phyloP scores from a whole-genome alignment of 1,140 invertebrate genomes.

The Drosophila suzukii region DNA sequence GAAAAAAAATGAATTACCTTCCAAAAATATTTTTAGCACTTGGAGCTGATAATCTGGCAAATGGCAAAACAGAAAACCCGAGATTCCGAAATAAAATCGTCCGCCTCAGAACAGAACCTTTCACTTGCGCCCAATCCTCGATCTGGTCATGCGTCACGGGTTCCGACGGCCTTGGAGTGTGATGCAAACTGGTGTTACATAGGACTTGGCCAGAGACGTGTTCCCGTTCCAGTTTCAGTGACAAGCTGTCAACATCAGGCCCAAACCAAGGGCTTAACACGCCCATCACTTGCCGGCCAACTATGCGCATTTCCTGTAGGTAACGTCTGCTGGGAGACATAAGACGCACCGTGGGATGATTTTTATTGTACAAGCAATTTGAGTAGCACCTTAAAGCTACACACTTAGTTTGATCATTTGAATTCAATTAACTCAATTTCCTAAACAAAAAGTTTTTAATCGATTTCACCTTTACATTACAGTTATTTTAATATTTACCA shows the following conservation, averaged over 20 bases:
- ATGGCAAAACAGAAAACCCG: not conserved
- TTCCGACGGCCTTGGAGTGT: slow-evolving; percentile 26
- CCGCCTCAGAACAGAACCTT: not conserved
- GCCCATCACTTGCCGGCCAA: slow-evolving; percentile 20
- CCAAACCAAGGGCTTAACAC: slow-evolving; percentile 20
- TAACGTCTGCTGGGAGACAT: slow-evolving; percentile 1
- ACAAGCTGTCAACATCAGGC: slow-evolving; percentile 27
- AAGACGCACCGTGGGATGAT: slow-evolving; percentile 15
- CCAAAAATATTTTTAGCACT: slow-evolving; percentile 8
- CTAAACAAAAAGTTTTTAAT: too few relatives aligned
- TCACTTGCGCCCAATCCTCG: slow-evolving; percentile 29
- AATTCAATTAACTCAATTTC: too few relatives aligned
- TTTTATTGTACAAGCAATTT: not conserved
- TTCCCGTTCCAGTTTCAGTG: not conserved
- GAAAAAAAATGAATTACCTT: not conserved
- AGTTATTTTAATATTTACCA: too few relatives aligned
- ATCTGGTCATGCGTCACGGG: slow-evolving; percentile 27
- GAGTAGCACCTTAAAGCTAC: too few relatives aligned
- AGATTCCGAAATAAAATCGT: not conserved
- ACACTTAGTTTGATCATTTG: too few relatives aligned
- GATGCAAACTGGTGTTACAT: slow-evolving; percentile 6
- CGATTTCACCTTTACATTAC: too few relatives aligned
- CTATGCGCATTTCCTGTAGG: slow-evolving; percentile 34
- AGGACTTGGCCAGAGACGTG: not conserved
- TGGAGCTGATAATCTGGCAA: slow-evolving; percentile 3